Conservation (phyloP, 2,113 vertebrate species). For the Zosterops hypoxanthus region DNA sequence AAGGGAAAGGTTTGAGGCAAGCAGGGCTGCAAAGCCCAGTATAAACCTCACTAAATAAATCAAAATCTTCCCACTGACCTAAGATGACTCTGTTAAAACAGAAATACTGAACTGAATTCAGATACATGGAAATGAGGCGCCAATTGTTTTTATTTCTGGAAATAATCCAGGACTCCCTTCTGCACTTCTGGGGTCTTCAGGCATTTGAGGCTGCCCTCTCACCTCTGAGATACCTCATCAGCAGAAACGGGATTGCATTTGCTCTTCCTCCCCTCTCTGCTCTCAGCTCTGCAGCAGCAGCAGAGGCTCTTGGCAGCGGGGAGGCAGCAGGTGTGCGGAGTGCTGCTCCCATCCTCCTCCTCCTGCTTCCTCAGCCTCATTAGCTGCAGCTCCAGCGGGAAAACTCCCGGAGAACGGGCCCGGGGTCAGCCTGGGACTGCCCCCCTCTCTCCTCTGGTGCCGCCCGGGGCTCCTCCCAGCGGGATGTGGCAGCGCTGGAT, state of each 20-base stretch:
- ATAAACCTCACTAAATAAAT: not conserved
- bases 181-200: not conserved
- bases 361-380: not conserved
- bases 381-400: not conserved
- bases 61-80: not conserved
- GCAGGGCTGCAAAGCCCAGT: not conserved
- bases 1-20: not conserved
- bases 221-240: not conserved
- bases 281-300: not conserved
- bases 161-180: not conserved
- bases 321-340: constrained; percentile 6
- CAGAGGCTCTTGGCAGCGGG: not conserved
- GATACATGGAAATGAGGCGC: not conserved
- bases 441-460: rapidly evolving
- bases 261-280: not conserved
- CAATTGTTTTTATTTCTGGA: not conserved
- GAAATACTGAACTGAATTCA: not conserved
- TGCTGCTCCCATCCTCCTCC: not conserved
- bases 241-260: not conserved
- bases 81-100: not conserved
- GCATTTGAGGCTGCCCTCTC: not conserved
- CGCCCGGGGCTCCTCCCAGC: not conserved
- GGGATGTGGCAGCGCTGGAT: not conserved
- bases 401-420: not conserved
- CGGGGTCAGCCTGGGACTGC: not conserved